A percentile compares a stretch with the other conserved stretches of the same genome.
phyloP scores from a whole-genome alignment of 1,140 invertebrate genomes.

The Leptopilina boulardi region DNA sequence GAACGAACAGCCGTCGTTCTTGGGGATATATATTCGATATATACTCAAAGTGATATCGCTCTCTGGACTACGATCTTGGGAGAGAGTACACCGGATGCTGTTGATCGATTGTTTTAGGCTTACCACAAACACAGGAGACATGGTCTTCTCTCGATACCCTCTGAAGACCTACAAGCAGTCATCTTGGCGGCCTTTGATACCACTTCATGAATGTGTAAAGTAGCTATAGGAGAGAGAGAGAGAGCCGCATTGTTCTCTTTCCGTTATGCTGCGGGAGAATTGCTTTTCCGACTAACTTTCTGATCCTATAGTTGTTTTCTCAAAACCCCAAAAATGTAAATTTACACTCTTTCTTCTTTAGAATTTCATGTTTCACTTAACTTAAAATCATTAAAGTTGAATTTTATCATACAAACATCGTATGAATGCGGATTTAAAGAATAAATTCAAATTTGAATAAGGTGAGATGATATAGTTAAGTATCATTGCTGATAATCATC shows the following conservation, averaged over 20 bases:
- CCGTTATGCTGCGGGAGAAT: background rate
- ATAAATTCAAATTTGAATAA: background rate
- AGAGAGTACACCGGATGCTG: constrained; percentile 55
- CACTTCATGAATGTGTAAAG: constrained; percentile 73
- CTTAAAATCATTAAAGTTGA: too few species aligned
- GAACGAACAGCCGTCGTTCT: constrained; percentile 52
- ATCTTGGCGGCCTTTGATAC: constrained; percentile 71
- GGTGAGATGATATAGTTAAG: constrained; percentile 49
- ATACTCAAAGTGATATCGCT: constrained; percentile 52
- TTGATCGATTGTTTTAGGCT: constrained; percentile 73
- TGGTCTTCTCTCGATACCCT: constrained; percentile 62
- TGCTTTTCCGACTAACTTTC: background rate
- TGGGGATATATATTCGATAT: constrained; percentile 53
- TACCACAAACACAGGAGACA: constrained; percentile 72
- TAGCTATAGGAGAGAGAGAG: too few species aligned
- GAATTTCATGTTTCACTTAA: too few species aligned
- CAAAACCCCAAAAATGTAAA: background rate
- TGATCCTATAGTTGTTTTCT: background rate
- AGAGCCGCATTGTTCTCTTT: constrained; percentile 23
- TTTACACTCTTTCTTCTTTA: background rate
- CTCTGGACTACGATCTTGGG: constrained; percentile 61
- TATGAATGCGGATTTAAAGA: too few species aligned
- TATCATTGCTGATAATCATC: constrained; percentile 56
- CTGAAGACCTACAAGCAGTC: constrained; percentile 52
- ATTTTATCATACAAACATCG: too few species aligned